These are phyloP conservation scores for Metridium senile DNA, from an alignment of 92 coral and sea anemone genomes.

Conservation along the genomic window DNA sequence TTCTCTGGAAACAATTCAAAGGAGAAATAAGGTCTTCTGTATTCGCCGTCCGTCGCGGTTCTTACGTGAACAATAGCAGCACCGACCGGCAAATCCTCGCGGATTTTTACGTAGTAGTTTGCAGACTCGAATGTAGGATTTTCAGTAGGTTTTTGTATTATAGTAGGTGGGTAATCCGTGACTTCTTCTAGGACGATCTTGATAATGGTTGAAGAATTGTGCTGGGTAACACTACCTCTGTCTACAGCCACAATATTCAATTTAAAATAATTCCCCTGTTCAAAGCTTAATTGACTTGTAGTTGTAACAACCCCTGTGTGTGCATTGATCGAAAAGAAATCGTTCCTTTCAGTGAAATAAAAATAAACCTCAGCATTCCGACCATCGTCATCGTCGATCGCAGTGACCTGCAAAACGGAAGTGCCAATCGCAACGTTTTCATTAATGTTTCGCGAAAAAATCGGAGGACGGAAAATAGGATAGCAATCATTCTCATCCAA, in stretches of 20 bases:
- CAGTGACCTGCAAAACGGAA: conserved; percentile 81
- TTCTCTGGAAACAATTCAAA: conserved; percentile 44
- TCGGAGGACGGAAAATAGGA: conserved; percentile 72
- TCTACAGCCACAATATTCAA: conserved; percentile 78
- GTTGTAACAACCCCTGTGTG: conserved; percentile 90
- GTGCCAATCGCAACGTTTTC: conserved; percentile 73
- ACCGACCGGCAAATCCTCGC: conserved; percentile 90
- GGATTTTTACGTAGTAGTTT: conserved; percentile 74
- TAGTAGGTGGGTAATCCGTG: conserved; percentile 49
- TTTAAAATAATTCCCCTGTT: conserved; percentile 72
- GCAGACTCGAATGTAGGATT: conserved; percentile 59
- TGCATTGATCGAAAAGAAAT: conserved; percentile 77
- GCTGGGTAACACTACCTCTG: conserved; percentile 68
- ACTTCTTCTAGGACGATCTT: conserved; percentile 66
- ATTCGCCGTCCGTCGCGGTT: conserved; percentile 39
- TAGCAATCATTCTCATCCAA: conserved; percentile 82
- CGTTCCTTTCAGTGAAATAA: conserved; percentile 59
- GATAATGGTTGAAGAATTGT: conserved; percentile 63
- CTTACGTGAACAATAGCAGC: conserved; percentile 72
- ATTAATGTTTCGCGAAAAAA: conserved; percentile 68
- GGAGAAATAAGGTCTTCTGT: conserved; percentile 34
- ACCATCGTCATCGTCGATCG: conserved; percentile 77
- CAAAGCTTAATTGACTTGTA: conserved; percentile 66
- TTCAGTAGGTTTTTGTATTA: conserved; percentile 10
- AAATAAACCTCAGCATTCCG: conserved; percentile 82